Evolutionary conservation across 2,797 vertebrate genomes (phyloP), one percentile per base, ranked within the genome.

Genomic region (Jordanella pulchra): DNA sequence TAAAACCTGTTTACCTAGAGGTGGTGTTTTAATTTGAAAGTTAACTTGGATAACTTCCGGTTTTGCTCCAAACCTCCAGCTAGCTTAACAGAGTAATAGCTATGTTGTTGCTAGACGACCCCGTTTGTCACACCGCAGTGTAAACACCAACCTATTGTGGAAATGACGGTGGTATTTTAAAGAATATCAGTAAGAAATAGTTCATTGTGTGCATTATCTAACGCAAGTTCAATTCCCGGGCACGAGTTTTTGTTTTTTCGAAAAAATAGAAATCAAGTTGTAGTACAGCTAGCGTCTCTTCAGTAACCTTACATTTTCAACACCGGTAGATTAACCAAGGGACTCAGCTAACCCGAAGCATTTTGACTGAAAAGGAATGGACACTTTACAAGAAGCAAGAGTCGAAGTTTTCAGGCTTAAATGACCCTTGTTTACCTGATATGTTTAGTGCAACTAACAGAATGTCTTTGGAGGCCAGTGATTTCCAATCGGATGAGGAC

Each of bases 91-190:
- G 35, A 18, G 23, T 35, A 81, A 76, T 72, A 30, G 67, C 76
- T 73, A 66, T 87, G 74, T 86, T 86, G 94, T 95, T 95, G 93
- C 94, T 93, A 93, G 92, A 94, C 93, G 88, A 95, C 92, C 84
- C 76, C 3, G 72, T 44, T 69, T 56, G 73, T 61, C 73, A 76
- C 84, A 71, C 47, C 58, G 77, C 76, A 51, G 69, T 69, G 82
- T 73, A 79, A 83, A 84, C 79, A 67, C 10, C 1, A n/a, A 76
- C 54, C 5, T 55, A 68, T 53, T 25, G 48, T 6, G 7, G 45
- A 50, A 55, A 69, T 56, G n/a, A 71, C 73, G 50, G 53, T 66
- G 15, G 15, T 23, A 28, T 65, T 73, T 68, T 3, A 17, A 27
- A 27, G 61, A 53, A 18, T 74, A 73, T 69, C 4, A 12, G 2